Base-by-base conservation (phyloP, 2,797 vertebrate species). In the Syngnathus acus region DNA sequence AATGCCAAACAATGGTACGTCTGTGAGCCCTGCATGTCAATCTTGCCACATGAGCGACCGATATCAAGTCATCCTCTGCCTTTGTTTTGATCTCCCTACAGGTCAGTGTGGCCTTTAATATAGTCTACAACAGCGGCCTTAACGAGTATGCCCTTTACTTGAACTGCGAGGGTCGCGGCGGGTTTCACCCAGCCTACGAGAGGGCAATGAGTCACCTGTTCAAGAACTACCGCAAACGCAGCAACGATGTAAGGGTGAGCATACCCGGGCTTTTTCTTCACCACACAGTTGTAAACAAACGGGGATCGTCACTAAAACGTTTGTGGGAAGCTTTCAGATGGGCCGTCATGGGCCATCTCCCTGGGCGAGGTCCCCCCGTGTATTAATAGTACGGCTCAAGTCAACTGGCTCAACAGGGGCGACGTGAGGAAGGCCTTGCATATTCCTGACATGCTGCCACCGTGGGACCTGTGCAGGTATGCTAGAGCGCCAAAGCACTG, bases 381-480 rank as follows among this genome's bases (percentile, higher is more conserved):
- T 76, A 81, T 93, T 72, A 89, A 93, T 79, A 89, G 88, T 54
- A 89, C 88, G 0, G 91, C 90, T 65, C 87, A 90, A 82, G 72
- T 19, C 0, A 89, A 80, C 81, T 93, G 92, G 92, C 80, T 92
- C 64, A 92, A 91, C 79, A 70, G 87, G 70, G 89, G 86, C 0
- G 87, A 89, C 0, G 92, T 93, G 72, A 91, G 88, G 73, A 91
- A 91, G 70, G 91, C 88, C 1, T 72, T 93, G 16, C 90, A 93
- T 75, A 89, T 93, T 62, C 85, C 89, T 26, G 90, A 87, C 50
- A 66, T 2, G 0, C 80, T 90, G 59, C 89, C 90, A 4, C 26
- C 78, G 0, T 93, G 92, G 92, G 89, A 91, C 71, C 37, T 92
- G 60, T 92, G 92, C 91, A 93, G 87, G 91, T 91, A 57, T 19